Evolutionary conservation across 2,888 invertebrate species (phyloP), one percentile per base, ranked within the genome.

Genomic region (Polylopha cassiicola): DNA sequence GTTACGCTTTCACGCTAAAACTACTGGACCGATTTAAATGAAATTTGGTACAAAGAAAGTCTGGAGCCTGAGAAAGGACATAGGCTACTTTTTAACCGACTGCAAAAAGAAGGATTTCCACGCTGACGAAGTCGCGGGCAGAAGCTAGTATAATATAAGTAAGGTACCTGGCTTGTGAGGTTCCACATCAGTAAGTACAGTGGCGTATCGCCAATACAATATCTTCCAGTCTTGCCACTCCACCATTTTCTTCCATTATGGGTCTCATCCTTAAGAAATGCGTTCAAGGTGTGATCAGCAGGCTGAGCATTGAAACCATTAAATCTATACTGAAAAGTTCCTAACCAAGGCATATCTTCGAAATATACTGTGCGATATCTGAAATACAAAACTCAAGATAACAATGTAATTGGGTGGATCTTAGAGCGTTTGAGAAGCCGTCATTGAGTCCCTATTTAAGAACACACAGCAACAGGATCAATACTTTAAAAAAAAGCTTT

Each of bases 291-390:
- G 71, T 96, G 95, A 76, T 96, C 93, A 0, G 95, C 94, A 0
- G 97, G 97, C 49, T 90, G 90, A 2, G 87, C 71, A 38, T 88
- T 54, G 64, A 97, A 97, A 0, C 97, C 97, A 52, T 92, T 92
- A 63, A 97, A 85, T 13, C 97, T 88, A 70, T 94, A 95, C 1
- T 93, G 93, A 62, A 96, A 97, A 0, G 94, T 95, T 1, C 95
- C 95, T n/a, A 91, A 87, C 50, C 87, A 75, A 0, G 93, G 92
- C 43, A 90, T 87, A 64, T 97, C 97, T 69, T 97, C 97, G 55
- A 92, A 91, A 71, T 91, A 97, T 3, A 91, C 92, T 3, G 93
- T 92, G 18, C 89, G 86, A 58, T 89, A 90, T 0, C 71, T 71
- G 47, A 9, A 53, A 44, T 21, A n/a, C 3, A 17, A 3, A 24